Percentiles rank a stretch among this genome's conserved stretches.
These are phyloP conservation scores for Gandaritis pyraliata DNA, from an alignment of 2,888 invertebrate genomes.

Conservation along the genomic window DNA sequence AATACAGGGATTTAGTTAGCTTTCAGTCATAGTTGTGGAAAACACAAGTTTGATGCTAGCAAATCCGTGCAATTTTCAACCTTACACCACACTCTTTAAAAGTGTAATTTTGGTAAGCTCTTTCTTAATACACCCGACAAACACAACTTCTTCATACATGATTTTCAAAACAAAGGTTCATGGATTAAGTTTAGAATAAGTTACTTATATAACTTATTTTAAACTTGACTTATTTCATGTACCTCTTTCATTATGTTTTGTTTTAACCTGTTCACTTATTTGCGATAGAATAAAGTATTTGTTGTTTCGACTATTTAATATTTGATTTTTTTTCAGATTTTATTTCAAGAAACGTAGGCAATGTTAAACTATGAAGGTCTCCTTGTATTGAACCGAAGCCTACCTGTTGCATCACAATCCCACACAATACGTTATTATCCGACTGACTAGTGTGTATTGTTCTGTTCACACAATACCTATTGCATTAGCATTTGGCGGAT, in stretches of 20 bases:
- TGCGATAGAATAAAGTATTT: too few species aligned
- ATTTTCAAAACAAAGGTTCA: too few species aligned
- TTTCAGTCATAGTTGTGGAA: background rate
- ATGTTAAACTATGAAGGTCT: background rate
- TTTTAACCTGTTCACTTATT: too few species aligned
- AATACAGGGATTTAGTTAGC: constrained; percentile 5
- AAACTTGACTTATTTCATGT: too few species aligned
- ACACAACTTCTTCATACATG: too few species aligned
- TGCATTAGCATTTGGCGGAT: background rate
- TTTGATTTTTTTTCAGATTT: too few species aligned
- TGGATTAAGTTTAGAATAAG: too few species aligned
- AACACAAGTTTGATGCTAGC: background rate
- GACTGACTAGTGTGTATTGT: constrained; percentile 3
- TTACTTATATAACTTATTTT: too few species aligned
- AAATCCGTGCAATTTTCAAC: background rate
- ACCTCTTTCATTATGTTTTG: too few species aligned
- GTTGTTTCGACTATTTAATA: too few species aligned
- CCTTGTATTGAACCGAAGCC: background rate
- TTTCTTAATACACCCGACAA: background rate
- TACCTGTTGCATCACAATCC: constrained; percentile 13
- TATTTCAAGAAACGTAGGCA: too few species aligned
- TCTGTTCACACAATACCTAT: background rate
- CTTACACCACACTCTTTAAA: background rate
- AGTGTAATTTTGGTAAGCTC: background rate
- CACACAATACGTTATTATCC: constrained; percentile 14